phyloP scores from a whole-genome alignment of 2,113 vertebrate species.

The Corythornis cristatus region DNA sequence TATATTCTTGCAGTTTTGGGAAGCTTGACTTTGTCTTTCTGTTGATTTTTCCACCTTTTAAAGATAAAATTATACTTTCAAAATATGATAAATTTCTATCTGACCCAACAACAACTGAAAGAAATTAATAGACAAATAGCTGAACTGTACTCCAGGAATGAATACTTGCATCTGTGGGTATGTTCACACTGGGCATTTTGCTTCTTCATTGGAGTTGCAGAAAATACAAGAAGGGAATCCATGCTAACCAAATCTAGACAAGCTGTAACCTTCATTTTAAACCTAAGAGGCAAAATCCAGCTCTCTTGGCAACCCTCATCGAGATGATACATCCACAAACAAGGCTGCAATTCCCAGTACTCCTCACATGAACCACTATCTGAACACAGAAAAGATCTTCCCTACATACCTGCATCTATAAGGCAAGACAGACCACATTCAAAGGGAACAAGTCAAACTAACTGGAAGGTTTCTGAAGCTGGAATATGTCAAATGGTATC shows the following conservation, averaged over 20 bases:
- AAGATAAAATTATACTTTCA: neutral
- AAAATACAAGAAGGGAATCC: neutral
- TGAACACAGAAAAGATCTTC: neutral
- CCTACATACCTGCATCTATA: neutral
- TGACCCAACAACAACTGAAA: neutral
- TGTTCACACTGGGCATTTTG: neutral
- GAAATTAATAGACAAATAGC: neutral
- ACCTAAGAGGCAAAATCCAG: neutral
- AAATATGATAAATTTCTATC: neutral
- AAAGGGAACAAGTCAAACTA: neutral
- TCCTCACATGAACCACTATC: neutral
- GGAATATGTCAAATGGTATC: neutral
- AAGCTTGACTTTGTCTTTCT: neutral
- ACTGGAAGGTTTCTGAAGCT: neutral
- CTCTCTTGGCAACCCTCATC: neutral
- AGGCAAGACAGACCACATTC: neutral
- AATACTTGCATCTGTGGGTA: neutral
- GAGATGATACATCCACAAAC: neutral
- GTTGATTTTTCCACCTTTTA: neutral
- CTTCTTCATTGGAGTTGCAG: neutral
- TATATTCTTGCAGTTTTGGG: neutral
- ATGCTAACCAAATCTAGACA: neutral
- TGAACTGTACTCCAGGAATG: neutral
- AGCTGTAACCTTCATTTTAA: neutral
- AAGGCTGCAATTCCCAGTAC: neutral